Base-by-base conservation (phyloP, 2,113 vertebrate genomes). In the Trichomycterus rosablanca region DNA sequence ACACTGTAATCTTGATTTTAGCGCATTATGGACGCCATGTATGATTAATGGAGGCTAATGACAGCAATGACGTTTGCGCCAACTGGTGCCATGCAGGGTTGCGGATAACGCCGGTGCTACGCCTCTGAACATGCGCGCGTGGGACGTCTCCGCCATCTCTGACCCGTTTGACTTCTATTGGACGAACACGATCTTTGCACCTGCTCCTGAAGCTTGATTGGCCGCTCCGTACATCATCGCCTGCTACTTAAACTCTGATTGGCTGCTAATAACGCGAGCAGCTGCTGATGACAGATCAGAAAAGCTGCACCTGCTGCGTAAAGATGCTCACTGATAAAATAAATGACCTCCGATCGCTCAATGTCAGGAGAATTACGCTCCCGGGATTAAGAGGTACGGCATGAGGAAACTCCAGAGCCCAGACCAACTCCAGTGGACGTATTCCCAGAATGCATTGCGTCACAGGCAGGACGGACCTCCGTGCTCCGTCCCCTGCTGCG, bases 261-360 rank as follows among this genome's bases (percentile, higher is more conserved):
- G 70, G 59, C 50, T 40, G 49, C 59, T 59, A 55, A 62, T 64
- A 67, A 69, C 70, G 43, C 63, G 28, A 49, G 55, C 73, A 72
- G 66, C 73, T 75, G 69, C 69, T 59, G 51, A 61, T 71, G 61
- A 66, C 62, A 68, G 35, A 53, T 59, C 58, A 66, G 35, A 54
- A 59, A 45, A 35, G 34, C 54, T 49, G 61, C 72, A 74, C 67
- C 72, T 70, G 72, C 56, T 69, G 20, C 59, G 42, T 45, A 67
- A 67, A 67, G 63, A 66, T 50, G 26, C 42, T 19, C 40, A 57
- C 44, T 59, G 70, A 59, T 30, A 23, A 63, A 46, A 59, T 46
- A 48, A 57, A 67, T 30, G 57, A 63, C 59, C 60, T 52, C 45
- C 30, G 53, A 63, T 72, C 53, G 28, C 18, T 30, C 43, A 52